Base-by-base conservation (phyloP, 2,797 vertebrate species). In the Clarias laeviceps region DNA sequence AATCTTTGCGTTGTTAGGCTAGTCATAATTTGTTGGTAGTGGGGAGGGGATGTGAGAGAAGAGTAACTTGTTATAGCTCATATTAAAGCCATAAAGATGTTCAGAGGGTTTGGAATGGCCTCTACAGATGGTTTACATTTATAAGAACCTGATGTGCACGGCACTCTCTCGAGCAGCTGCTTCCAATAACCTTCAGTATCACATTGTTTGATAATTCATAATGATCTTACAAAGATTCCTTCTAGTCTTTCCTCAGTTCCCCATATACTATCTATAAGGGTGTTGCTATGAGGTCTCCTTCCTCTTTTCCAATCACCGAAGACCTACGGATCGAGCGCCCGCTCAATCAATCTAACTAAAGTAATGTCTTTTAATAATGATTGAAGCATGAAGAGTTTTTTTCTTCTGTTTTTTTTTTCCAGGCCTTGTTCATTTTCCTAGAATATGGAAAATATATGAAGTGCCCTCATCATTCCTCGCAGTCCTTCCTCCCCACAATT, bases 131-230 rank as follows among this genome's bases (percentile, higher is more conserved):
- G 87, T 88, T 90, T 79, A 77, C 73, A 85, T 88, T 90, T 89
- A 88, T 81, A 80, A 78, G 83, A 90, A 89, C 88, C 88, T 90
- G 87, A 84, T 89, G 88, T 87, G 87, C 83, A 77, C 80, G 83
- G 87, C 86, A 83, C 82, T 87, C 61, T 62, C 80, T 54, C 80
- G 84, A 79, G 34, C 90, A 90, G 90, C 90, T 90, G 90, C 69
- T 84, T 88, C 76, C 85, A 90, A 89, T 89, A 89, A 85, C 83
- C 83, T 83, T 87, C 82, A 88, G 87, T 88, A 89, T 89, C 85
- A 86, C 87, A 86, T 88, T 90, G 88, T 88, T 87, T 85, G 90
- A 90, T 90, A 86, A 89, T 88, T 88, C 78, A 72, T 88, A 87
- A 89, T 86, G 86, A 86, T 89, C 87, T 77, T 86, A 86, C 85